Evolutionary conservation across 2,888 invertebrate genomes (phyloP), one percentile per base, ranked within the genome.

Genomic region (Rhyacophila evoluta): DNA sequence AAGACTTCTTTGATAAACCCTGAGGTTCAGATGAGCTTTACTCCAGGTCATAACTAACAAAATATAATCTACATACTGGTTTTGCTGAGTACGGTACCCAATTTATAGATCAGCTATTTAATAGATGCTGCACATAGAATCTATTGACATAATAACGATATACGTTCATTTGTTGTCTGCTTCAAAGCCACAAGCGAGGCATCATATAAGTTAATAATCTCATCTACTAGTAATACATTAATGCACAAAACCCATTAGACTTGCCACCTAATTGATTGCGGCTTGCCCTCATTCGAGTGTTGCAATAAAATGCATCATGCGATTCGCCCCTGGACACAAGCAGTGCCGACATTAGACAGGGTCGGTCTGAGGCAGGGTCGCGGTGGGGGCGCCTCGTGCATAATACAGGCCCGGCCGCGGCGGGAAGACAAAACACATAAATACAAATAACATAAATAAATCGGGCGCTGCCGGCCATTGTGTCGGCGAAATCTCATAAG

Each of bases 361-460:
- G 55, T 15, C 55, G 55, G 55, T 55, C 55, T 15, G 19, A 55
- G 15, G 19, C 55, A 55, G 15, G 19, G 55, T 8, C 55, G 55
- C 55, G 55, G 55, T 55, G 55, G 55, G 25, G 55, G 55, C 55
- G 55, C 55, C 8, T 55, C 55, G 19, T 55, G 55, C 55, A 55
- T 55, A 55, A 6, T 55, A 55, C 55, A 55, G 55, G 55, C 10
- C 55, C 55, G 25, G 55, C 55, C 55, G 55, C 55, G 55, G 15
- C 55, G 12, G 15, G 12, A 55, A 55, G 55, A 55, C 55, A 55
- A 55, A 12, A 55, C 55, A 55, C 55, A 55, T 55, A 55, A 76
- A 76, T 76, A 76, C 76, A 72, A 72, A 76, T 72, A 76, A 55
- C 55, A 76, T 55, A 74, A 75, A 75, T 75, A 76, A 72, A 67